Evolutionary conservation across 1,140 invertebrate genomes (phyloP).

Genomic region (Rhopalosiphum maidis): DNA sequence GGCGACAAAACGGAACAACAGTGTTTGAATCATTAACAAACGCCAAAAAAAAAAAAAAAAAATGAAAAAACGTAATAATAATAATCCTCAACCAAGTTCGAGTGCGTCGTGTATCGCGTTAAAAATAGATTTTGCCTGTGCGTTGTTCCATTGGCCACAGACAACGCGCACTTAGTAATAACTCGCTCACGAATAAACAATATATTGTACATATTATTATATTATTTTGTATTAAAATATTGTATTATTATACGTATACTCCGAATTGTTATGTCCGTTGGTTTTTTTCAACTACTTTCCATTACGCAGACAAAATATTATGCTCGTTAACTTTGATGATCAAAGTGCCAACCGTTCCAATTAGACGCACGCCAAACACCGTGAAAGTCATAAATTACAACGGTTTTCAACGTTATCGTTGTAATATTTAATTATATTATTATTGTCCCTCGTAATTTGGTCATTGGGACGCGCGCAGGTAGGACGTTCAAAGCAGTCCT

Average conservation of each 20-base stretch:
- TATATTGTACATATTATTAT: neutral
- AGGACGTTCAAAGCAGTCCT: neutral
- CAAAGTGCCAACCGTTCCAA: slow-evolving; percentile 19
- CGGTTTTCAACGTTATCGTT: neutral
- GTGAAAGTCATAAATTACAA: slow-evolving; percentile 28
- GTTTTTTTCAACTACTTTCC: slow-evolving; percentile 2
- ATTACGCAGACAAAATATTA: neutral
- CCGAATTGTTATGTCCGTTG: neutral
- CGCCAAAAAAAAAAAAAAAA: neutral
- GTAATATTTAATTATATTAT: slow-evolving; percentile 17
- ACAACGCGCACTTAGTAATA: neutral
- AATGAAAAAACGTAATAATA: neutral
- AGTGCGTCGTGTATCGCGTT: neutral
- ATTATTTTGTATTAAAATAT: neutral
- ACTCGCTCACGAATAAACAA: neutral
- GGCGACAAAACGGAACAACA: neutral
- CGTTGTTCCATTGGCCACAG: neutral
- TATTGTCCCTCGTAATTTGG: neutral
- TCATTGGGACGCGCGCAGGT: neutral
- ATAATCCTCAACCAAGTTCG: neutral
- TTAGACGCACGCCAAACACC: neutral
- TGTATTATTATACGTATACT: neutral
- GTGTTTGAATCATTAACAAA: neutral
- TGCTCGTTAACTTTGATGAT: slow-evolving; percentile 38
- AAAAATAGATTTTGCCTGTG: slow-evolving; percentile 9